Percentiles rank a stretch among this genome's conserved stretches.
Evolutionary conservation across 2,888 invertebrate genomes (phyloP).

Genomic region (Lasioglossum calceatum): DNA sequence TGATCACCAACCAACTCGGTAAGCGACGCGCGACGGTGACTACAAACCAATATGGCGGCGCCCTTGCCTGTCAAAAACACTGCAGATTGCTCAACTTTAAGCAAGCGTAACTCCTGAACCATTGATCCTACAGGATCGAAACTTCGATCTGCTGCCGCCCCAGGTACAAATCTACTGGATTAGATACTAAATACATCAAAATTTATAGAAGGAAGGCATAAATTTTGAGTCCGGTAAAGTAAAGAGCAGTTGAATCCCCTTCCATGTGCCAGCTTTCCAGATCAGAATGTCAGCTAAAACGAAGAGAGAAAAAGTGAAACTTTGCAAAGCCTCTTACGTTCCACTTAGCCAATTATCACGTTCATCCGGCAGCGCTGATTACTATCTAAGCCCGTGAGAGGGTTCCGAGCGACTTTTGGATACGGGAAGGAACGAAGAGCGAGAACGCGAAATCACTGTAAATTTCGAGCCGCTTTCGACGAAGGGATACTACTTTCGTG

Average conservation of each 20-base stretch:
- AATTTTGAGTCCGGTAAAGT: too few relatives aligned
- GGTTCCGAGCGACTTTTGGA: conserved; percentile 1
- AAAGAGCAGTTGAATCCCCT: neutral
- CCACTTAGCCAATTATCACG: conserved; percentile 3
- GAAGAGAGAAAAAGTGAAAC: neutral
- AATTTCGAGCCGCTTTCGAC: conserved; percentile 42
- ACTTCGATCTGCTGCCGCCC: too few relatives aligned
- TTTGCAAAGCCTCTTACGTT: conserved; percentile 8
- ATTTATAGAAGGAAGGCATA: too few relatives aligned
- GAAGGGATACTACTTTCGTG: conserved; percentile 46
- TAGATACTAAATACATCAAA: too few relatives aligned
- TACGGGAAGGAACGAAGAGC: neutral
- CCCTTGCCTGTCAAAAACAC: too few relatives aligned
- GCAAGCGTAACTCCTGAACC: too few relatives aligned
- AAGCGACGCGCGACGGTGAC: too few relatives aligned
- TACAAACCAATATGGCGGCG: too few relatives aligned
- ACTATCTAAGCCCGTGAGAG: neutral
- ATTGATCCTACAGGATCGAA: too few relatives aligned
- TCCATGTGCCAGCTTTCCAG: neutral
- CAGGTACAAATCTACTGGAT: too few relatives aligned
- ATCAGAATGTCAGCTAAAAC: neutral
- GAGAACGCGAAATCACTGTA: conserved; percentile 29
- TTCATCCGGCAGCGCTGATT: neutral
- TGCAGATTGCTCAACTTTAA: too few relatives aligned
- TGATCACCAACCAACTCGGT: too few relatives aligned